Percentiles rank a stretch among this genome's conserved stretches.
Evolutionary conservation across 53 echinoderm and acorn worm genomes (phyloP).

Genomic region (Astropecten irregularis): DNA sequence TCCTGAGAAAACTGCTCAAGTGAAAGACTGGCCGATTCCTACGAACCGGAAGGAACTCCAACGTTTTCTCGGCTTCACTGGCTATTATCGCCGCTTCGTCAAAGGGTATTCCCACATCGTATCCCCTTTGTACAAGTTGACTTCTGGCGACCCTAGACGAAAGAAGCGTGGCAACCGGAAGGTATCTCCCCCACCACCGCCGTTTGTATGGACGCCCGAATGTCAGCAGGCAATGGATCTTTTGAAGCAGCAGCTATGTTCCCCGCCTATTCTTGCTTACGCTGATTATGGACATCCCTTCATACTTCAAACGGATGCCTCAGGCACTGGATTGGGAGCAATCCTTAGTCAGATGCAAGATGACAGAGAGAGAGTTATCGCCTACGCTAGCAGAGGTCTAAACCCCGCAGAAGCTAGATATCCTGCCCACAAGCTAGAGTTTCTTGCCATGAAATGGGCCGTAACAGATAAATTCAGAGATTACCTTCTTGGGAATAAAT

Average conservation of each 20-base stretch:
- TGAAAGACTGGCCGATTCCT: not conserved
- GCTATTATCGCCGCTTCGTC: constrained; percentile 14
- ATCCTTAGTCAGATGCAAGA: no score
- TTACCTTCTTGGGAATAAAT: constrained; percentile 59
- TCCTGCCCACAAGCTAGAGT: not conserved
- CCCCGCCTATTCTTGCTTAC: no score
- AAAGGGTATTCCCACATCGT: not conserved
- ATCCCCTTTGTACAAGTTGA: constrained; percentile 6
- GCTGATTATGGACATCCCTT: no score
- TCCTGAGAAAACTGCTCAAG: constrained; percentile 2
- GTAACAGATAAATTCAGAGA: constrained; percentile 66
- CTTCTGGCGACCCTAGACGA: not conserved
- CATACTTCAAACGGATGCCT: no score
- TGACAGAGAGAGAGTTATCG: no score
- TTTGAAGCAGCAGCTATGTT: constrained; percentile 10
- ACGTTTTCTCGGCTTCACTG: not conserved
- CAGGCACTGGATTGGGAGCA: no score
- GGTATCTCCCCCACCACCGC: not conserved
- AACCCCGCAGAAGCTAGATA: no score
- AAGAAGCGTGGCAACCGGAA: not conserved
- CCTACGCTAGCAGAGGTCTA: no score
- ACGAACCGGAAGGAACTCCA: not conserved
- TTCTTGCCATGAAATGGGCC: constrained; percentile 69
- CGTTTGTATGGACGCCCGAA: constrained; percentile 22
- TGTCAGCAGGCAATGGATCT: constrained; percentile 23